Percentiles rank a stretch among this genome's conserved stretches.
phyloP scores from a whole-genome alignment of 1,140 invertebrate genomes.

The Lepidurus arcticus region DNA sequence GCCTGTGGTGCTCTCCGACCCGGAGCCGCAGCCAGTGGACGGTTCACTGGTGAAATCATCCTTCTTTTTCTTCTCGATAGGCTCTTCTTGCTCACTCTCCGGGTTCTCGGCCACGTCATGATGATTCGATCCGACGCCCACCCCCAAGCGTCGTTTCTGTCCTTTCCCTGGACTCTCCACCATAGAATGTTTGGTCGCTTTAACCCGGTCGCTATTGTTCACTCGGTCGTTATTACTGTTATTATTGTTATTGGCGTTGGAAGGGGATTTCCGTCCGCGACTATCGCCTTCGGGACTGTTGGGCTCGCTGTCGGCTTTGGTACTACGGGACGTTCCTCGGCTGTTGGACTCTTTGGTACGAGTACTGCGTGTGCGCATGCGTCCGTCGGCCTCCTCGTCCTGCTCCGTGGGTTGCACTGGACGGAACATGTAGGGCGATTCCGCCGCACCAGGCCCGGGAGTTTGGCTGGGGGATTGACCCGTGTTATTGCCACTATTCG shows the following conservation, averaged over 20 bases:
- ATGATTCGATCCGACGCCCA: neutral
- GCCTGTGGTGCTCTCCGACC: neutral
- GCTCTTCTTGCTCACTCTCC: conserved; percentile 24
- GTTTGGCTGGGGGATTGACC: conserved; percentile 23
- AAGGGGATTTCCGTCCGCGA: conserved; percentile 48
- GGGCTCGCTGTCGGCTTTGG: conserved; percentile 62
- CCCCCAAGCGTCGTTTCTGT: conserved; percentile 31
- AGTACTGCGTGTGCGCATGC: conserved; percentile 75
- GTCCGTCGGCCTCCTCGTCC: conserved; percentile 67
- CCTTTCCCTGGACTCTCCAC: conserved; percentile 33
- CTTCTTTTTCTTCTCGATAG: conserved; percentile 31
- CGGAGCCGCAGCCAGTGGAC: conserved; percentile 11
- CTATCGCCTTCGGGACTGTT: conserved; percentile 60
- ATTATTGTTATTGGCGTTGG: conserved; percentile 44
- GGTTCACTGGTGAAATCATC: conserved; percentile 26
- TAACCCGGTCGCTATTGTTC: neutral
- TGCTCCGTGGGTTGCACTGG: conserved; percentile 54
- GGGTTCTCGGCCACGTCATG: conserved; percentile 22
- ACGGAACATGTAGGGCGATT: conserved; percentile 62
- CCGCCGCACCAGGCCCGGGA: conserved; percentile 37
- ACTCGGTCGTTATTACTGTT: neutral
- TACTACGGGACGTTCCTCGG: neutral
- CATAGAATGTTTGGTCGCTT: conserved; percentile 24
- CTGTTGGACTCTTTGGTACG: conserved; percentile 62
- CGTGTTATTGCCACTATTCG: neutral